phyloP scores from a whole-genome alignment of 2,888 invertebrate genomes.

The Diachrysia chrysitis region DNA sequence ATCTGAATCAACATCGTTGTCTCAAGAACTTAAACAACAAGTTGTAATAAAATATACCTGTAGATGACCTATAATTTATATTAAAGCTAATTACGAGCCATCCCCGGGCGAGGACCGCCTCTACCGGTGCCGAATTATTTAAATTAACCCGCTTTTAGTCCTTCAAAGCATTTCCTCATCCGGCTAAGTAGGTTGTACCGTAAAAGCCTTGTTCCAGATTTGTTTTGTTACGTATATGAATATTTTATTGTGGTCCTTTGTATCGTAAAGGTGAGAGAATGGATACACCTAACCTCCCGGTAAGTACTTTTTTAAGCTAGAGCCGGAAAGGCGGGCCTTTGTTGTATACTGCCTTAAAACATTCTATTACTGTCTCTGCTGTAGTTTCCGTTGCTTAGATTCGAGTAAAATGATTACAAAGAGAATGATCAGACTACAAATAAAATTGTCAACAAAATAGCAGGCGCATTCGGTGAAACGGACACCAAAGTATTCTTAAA shows the following conservation, averaged over 20 bases:
- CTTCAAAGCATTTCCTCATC: slow-evolving; percentile 53
- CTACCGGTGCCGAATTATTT: slow-evolving; percentile 47
- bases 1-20: neutral
- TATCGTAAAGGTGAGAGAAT: slow-evolving; percentile 8
- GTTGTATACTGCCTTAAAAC: neutral
- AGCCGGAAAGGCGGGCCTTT: neutral
- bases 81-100: slow-evolving; percentile 44
- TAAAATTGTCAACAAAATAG: no score
- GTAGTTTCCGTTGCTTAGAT: neutral
- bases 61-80: slow-evolving; percentile 36
- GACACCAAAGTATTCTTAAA: no score
- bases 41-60: slow-evolving; percentile 30
- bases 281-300: neutral
- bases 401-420: no score
- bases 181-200: slow-evolving; percentile 48
- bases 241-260: slow-evolving; percentile 38
- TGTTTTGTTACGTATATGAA: slow-evolving; percentile 28
- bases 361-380: neutral
- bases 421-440: no score
- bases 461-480: no score
- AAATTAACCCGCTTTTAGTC: slow-evolving; percentile 55
- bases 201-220: slow-evolving; percentile 40
- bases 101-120: slow-evolving; percentile 21
- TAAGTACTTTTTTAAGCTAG: slow-evolving; percentile 1
- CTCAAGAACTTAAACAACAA: slow-evolving; percentile 32